Base-by-base conservation (phyloP, 2,888 invertebrate species). In the Rhagonycha lutea region DNA sequence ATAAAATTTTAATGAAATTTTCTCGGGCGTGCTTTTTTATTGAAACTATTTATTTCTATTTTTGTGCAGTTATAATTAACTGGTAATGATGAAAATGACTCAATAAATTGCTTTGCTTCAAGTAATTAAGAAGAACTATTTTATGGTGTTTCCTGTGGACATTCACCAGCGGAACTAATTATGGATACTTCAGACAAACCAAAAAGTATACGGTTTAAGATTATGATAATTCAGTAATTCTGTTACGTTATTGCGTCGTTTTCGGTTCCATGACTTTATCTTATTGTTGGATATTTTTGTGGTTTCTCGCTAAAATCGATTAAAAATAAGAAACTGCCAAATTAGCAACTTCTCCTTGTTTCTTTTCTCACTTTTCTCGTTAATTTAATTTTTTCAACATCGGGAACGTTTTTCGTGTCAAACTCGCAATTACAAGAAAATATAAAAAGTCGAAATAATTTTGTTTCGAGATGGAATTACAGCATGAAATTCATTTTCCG, bases 141-240 rank as follows among this genome's bases (percentile, higher is more conserved):
- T 63, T 72, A 32, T 32, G 60, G 65, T 26, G 65, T 72, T 72
- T 72, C 71, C 71, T 63, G 71, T 67, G 63, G 65, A 67, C 65
- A 60, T 18, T 32, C 28, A 60, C 14, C 29, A 72, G 67, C 71
- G 60, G 63, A 72, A 72, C 71, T 72, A 72, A 72, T 72, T 72
- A 67, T 67, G 63, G 61, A 61, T 70, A 62, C 29, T 62, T 70
- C 62, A 70, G 11, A 62, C 62, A n/a, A 47, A n/a, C 47, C n/a
- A 47, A 47, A 47, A 47, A 47, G n/a, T 47, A 47, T 47, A 47
- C 47, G 47, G 47, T 47, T 47, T 47, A 47, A 47, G 47, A 47
- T 47, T 47, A 47, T 47, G 47, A 47, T 47, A 47, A 47, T 47
- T 47, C 47, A n/a, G 47, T 47, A 47, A 47, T 47, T 47, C 47